These are phyloP conservation scores for Mythimna albipuncta DNA, from an alignment of 2,888 invertebrate species.

Conservation along the genomic window DNA sequence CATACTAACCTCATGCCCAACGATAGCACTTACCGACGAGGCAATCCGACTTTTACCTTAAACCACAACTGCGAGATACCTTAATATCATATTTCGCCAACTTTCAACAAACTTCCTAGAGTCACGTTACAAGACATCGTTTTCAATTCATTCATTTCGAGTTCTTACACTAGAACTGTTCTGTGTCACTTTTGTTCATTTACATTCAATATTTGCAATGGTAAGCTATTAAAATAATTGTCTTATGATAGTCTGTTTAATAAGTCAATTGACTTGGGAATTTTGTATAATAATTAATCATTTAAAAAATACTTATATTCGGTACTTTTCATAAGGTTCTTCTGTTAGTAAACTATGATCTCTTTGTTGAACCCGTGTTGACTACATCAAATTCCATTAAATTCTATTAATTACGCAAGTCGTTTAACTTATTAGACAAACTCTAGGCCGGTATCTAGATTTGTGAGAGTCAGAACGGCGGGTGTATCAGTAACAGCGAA, in stretches of 20 bases:
- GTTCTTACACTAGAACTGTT: not conserved
- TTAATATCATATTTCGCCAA: not conserved
- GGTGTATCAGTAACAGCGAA: too few relatives aligned
- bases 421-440: too few relatives aligned
- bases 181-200: not conserved
- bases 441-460: too few relatives aligned
- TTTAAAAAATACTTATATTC: too few relatives aligned
- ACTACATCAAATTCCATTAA: too few relatives aligned
- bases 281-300: too few relatives aligned
- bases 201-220: conserved; percentile 14
- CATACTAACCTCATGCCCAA: not conserved
- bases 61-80: conserved; percentile 1
- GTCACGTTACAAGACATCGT: conserved; percentile 19
- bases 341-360: too few relatives aligned
- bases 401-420: too few relatives aligned
- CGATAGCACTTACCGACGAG: not conserved
- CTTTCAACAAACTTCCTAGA: conserved; percentile 22
- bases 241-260: not conserved
- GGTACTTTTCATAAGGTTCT: too few relatives aligned
- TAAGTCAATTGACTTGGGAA: too few relatives aligned
- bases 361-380: too few relatives aligned
- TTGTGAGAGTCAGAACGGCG: too few relatives aligned
- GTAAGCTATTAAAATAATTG: conserved; percentile 23
- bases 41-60: not conserved
- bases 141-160: conserved; percentile 30